These are phyloP conservation scores for Nothocercus nigrocapillus DNA, from an alignment of 2,113 vertebrate genomes.

Conservation along the genomic window DNA sequence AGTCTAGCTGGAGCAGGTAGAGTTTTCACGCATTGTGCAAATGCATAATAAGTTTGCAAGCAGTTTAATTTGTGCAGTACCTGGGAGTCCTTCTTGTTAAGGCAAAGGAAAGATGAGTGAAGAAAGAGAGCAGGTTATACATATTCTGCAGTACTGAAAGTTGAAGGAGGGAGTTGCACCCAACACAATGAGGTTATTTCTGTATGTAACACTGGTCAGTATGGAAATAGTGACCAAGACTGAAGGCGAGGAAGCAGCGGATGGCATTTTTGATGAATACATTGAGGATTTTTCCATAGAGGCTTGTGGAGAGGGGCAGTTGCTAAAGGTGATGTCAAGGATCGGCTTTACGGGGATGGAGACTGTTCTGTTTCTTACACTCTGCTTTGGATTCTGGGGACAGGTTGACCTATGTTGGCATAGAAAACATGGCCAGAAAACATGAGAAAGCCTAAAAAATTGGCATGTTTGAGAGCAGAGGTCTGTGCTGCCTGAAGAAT, in stretches of 20 bases:
- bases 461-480: background rate
- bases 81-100: background rate
- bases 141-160: background rate
- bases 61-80: background rate
- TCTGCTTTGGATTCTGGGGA: background rate
- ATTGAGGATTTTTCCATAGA: constrained; percentile 20
- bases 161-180: background rate
- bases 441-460: background rate
- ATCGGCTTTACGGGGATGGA: background rate
- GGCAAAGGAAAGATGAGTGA: background rate
- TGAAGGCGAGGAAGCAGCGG: constrained; percentile 53
- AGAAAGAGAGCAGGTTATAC: background rate
- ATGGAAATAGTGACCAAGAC: constrained; percentile 20
- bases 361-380: background rate
- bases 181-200: constrained; percentile 29
- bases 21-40: background rate
- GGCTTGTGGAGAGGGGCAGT: constrained; percentile 9
- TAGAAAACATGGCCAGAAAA: background rate
- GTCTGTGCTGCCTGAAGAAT: background rate
- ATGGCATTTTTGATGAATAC: constrained; percentile 16
- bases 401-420: background rate
- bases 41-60: background rate
- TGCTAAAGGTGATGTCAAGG: constrained; percentile 22
- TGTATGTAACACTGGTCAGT: constrained; percentile 41
- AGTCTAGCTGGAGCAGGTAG: background rate